These are phyloP conservation scores for Nowickia ferox DNA, from an alignment of 2,888 invertebrate genomes.

Conservation along the genomic window DNA sequence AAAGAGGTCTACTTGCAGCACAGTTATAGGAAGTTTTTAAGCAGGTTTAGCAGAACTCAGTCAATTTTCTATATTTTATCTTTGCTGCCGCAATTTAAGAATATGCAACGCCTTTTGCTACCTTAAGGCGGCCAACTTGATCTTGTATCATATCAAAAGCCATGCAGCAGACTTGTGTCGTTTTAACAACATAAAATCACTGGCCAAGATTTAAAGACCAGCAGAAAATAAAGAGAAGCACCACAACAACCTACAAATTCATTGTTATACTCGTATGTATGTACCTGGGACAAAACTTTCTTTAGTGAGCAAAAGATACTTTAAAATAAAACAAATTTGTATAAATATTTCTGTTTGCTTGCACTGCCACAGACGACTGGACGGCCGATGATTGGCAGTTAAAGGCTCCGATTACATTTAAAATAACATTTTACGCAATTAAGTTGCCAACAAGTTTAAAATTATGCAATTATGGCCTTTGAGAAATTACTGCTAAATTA, in stretches of 20 bases:
- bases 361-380: background rate
- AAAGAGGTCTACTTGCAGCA: background rate
- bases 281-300: slow-evolving; percentile 10
- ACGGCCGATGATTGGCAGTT: slow-evolving; percentile 75
- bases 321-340: slow-evolving; percentile 3
- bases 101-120: slow-evolving; percentile 45
- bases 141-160: slow-evolving; percentile 34
- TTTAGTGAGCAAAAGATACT: background rate
- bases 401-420: slow-evolving; percentile 73
- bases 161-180: slow-evolving; percentile 52
- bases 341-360: slow-evolving; percentile 2
- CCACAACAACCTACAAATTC: slow-evolving; percentile 13
- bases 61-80: background rate
- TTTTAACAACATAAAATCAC: slow-evolving; percentile 57
- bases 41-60: background rate
- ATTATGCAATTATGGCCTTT: slow-evolving; percentile 82
- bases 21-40: too few relatives aligned
- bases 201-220: slow-evolving; percentile 36
- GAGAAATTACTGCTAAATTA: slow-evolving; percentile 81
- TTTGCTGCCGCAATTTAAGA: slow-evolving; percentile 30
- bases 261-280: background rate
- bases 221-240: background rate
- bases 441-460: slow-evolving; percentile 83
- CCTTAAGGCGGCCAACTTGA: slow-evolving; percentile 39
- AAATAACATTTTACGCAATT: slow-evolving; percentile 78